Evolutionary conservation across 2,888 invertebrate species (phyloP).

Genomic region (Tanaodytes sp.): DNA sequence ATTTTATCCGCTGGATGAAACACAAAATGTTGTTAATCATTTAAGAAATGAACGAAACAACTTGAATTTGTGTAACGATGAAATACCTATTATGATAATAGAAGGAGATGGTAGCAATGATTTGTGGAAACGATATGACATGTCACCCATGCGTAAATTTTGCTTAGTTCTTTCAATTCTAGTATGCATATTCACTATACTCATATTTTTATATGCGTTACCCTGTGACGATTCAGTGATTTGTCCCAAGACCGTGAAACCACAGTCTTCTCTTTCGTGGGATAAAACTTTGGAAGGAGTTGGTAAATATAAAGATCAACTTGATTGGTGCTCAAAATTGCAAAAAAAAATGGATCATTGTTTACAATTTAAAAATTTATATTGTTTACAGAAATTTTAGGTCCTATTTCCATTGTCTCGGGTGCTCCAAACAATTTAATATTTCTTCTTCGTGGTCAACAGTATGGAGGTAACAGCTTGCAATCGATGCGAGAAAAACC

Average conservation of each 20-base stretch:
- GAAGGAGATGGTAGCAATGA: constrained; percentile 65
- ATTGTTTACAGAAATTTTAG: constrained; percentile 64
- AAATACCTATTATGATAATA: constrained; percentile 69
- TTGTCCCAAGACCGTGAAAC: constrained; percentile 74
- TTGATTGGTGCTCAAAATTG: no score
- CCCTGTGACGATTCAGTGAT: constrained; percentile 83
- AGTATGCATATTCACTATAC: constrained; percentile 80
- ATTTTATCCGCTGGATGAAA: constrained; percentile 67
- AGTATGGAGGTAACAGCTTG: constrained; percentile 56
- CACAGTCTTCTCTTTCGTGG: constrained; percentile 68
- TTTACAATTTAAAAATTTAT: constrained; percentile 8
- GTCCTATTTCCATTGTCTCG: constrained; percentile 65
- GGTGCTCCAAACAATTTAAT: constrained; percentile 77
- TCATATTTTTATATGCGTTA: constrained; percentile 83
- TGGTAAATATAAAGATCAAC: constrained; percentile 67
- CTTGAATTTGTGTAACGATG: constrained; percentile 66
- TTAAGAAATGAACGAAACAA: constrained; percentile 62
- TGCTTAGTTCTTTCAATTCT: constrained; percentile 82
- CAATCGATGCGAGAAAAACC: constrained; percentile 66
- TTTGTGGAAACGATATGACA: constrained; percentile 71
- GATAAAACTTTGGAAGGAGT: constrained; percentile 70
- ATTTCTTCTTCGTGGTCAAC: constrained; percentile 80
- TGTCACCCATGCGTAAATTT: constrained; percentile 80
- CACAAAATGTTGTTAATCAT: constrained; percentile 62
- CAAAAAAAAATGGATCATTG: no score